Evolutionary conservation across 2,797 vertebrate species (phyloP).

Genomic region (Vespertilio murinus): DNA sequence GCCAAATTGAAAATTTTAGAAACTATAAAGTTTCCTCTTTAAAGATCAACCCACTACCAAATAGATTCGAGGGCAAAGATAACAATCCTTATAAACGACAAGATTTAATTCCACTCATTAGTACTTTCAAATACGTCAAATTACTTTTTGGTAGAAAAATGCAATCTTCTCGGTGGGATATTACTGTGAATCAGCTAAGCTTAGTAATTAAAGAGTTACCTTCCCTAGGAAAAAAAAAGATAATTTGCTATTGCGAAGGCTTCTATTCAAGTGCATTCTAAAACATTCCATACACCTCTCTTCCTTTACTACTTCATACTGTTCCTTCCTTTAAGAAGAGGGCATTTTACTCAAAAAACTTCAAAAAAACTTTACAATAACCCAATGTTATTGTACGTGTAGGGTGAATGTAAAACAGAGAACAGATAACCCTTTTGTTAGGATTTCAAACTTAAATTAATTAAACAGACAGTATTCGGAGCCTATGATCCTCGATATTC

Average conservation of each 20-base stretch:
- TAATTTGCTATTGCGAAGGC: not conserved
- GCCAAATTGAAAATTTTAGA: slow-evolving; percentile 21
- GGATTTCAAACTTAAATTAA: slow-evolving; percentile 41
- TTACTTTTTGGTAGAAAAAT: not conserved
- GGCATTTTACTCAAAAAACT: slow-evolving; percentile 9
- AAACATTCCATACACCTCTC: not conserved
- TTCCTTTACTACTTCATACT: not conserved
- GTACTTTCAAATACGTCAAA: slow-evolving; percentile 17
- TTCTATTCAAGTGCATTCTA: not conserved
- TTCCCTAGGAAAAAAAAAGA: slow-evolving; percentile 4
- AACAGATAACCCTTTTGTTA: slow-evolving; percentile 8
- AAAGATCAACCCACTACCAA: not conserved
- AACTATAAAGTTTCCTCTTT: slow-evolving; percentile 21
- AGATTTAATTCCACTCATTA: not conserved
- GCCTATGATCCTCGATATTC: not conserved
- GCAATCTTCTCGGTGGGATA: not conserved
- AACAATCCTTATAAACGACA: not conserved
- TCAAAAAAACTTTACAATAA: slow-evolving; percentile 28
- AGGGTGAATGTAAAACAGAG: not conserved
- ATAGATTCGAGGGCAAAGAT: not conserved
- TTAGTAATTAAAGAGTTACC: slow-evolving; percentile 21
- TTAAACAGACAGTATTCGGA: not conserved
- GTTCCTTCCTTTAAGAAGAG: not conserved
- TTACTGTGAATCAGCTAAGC: not conserved
- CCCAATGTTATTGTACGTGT: not conserved